Evolutionary conservation across 2,797 vertebrate genomes (phyloP), one percentile per base, ranked within the genome.

Genomic region (Bradypodion ventrale): DNA sequence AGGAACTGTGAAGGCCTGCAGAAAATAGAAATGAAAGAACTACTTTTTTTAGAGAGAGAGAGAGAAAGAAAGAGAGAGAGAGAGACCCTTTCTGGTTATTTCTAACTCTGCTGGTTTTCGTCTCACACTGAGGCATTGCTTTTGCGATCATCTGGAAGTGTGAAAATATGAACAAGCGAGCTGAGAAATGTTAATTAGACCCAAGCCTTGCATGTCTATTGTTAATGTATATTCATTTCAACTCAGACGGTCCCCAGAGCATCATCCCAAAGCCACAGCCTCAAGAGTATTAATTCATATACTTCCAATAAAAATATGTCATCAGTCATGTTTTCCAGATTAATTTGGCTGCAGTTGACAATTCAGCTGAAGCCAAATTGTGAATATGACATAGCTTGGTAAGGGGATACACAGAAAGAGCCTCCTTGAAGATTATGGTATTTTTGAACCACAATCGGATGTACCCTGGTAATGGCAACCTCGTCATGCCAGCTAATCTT

Each of bases 91-190:
- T 76, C 83, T 59, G 8, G 29, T 65, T 75, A 12, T 69, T 27
- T 77, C 68, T 32, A 52, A 65, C 12, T 3, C 60, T 72, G 2
- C 19, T 76, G 8, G 9, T 87, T 52, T 56, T 35, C 49, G 60
- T 37, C 42, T 0, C 42, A 29, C 27, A 83, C 46, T 27, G 44
- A 70, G 60, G 13, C 6, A 65, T 25, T 52, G 15, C 5, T 60
- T 75, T 75, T 52, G 7, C 8, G 37, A 5, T 66, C 25, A 75
- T 80, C 80, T 75, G 70, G 46, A 85, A 75, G 37, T 85, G 35
- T 75, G 62, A 60, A 66, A 27, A 68, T 52, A 37, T 37, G 37
- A 62, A 56, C 5, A 52, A 42, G 60, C 19, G 74, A 35, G 27
- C 27, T 35, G 44, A 44, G 37, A 15, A 4, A 74, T 23, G 9